Base-by-base conservation (phyloP, 2,797 vertebrate species). In the Aphelocoma californica region DNA sequence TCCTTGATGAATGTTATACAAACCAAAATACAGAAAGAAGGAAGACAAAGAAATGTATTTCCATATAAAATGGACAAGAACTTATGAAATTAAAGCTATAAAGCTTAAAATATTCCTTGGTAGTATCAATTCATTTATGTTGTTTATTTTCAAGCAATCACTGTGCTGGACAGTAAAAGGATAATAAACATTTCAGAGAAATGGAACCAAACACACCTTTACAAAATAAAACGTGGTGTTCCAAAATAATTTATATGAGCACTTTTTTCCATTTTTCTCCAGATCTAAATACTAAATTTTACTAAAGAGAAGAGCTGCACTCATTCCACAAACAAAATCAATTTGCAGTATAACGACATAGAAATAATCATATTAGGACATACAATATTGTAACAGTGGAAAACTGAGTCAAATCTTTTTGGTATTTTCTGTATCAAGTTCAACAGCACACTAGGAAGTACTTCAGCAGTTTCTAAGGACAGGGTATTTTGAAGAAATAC, bases 41-140 rank as follows among this genome's bases (percentile, higher is more conserved):
- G 14, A 83, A 87, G 42, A 47, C 60, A 28, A 44, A 92, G 34
- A 44, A 92, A 72, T 42, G 34, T 28, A 84, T 79, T 84, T 90
- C 42, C 26, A 93, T 44, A 79, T n/a, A 86, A 90, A 90, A 88
- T 64, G 50, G 44, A 25, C 34, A 51, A 60, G 91, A 78, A 56
- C 24, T 71, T 65, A 84, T n/a, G 18, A 92, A 93, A 90, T 90
- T 90, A 73, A 83, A 80, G n/a, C 36, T 85, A 85, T 3, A 71
- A 28, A 90, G 29, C 9, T 75, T 75, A 83, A 96, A 94, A 82
- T 74, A 90, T 73, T 92, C 51, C 58, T 90, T 85, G 12, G 25
- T 42, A 42, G 12, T 81, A 93, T 44, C 18, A 72, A 72, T 64
- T 93, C 4, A 64, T 82, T 93, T 78, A 64, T 16, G 20, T 18